Base-by-base conservation (phyloP, 2,888 invertebrate genomes). In the Rosalia funebris region DNA sequence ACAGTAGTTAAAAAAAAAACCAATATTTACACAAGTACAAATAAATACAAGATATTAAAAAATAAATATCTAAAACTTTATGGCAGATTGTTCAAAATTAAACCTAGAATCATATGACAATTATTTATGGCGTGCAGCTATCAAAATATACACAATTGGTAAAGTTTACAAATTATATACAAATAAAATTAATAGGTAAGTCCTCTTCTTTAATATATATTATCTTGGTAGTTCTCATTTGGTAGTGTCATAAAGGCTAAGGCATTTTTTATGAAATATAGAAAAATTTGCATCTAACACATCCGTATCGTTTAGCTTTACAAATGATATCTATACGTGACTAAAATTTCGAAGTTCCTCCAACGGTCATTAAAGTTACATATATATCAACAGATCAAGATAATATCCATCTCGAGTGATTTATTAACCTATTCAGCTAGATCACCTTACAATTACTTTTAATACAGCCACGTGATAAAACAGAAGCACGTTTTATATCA, bases 161-260 rank as follows among this genome's bases (percentile, higher is more conserved):
- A 37, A 57, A 63, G 60, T 61, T 55, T 65, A 62, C 62, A 65
- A 60, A 54, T 48, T 62, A 65, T 62, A 58, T 65, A 65, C 62
- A 65, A 58, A 59, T 55, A 45, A 55, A 55, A 54, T 57, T 57
- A 57, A 12, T 48, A 48, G 48, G 11, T 44, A 48, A 48, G 3
- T 37, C 36, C 48, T 12, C 11, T 37, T 48, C 36, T 34, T n/a
- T 47, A 46, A 17, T 34, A 47, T 31, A 32, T 32, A 12, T 19
- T 48, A 48, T 56, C 61, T 59, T 64, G 64, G 64, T 64, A 61
- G 48, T 48, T 48, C 37, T 56, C 53, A 56, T 59, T 64, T 61
- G 58, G 61, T 64, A 61, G 12, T 37, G 19, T 37, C 55, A 47
- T 47, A 46, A 56, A 47, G 50, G 60, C 54, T 55, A 57, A 61